Base-by-base conservation (phyloP, 2,113 vertebrate genomes). In the Buteo buteo region DNA sequence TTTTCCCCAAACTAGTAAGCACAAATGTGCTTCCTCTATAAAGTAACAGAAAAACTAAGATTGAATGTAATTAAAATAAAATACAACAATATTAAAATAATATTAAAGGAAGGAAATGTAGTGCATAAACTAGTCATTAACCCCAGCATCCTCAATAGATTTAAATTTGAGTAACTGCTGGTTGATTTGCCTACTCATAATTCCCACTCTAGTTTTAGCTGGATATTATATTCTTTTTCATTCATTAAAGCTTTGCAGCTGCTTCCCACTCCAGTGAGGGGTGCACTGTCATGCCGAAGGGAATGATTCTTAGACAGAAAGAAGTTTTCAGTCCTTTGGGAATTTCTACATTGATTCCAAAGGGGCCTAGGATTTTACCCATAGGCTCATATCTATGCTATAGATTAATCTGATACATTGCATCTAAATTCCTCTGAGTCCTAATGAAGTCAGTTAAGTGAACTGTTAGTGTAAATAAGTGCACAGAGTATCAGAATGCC, bases 81-180 rank as follows among this genome's bases (percentile, higher is more conserved):
- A 96, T 96, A 81, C 86, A 96, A 92, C 82, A 92, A 94, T 97
- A 95, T 96, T 96, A 96, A 96, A 96, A 96, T 94, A 97, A 96
- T 97, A 96, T 96, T 97, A 96, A 96, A 93, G 91, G 88, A 94
- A 95, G 95, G 90, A 96, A 97, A 96, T 93, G 88, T 95, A 96
- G 80, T 97, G 72, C 95, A 96, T 94, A 97, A 97, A 86, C 82
- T 96, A 94, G 77, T 96, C 92, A 96, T 97, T 97, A 97, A 96
- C 95, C 92, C 65, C 91, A 89, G 88, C 93, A 93, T 94, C 92
- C 95, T 95, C 92, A 86, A 94, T 92, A 94, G 95, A 95, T 94
- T 96, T 96, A 96, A 95, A 95, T 95, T 92, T 91, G 80, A 92
- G 92, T 92, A 92, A 95, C 95, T 95, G 61, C 84, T 86, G 40